Evolutionary conservation across 2,797 vertebrate genomes (phyloP), one percentile per base, ranked within the genome.

Genomic region (Hyperoplus immaculatus): DNA sequence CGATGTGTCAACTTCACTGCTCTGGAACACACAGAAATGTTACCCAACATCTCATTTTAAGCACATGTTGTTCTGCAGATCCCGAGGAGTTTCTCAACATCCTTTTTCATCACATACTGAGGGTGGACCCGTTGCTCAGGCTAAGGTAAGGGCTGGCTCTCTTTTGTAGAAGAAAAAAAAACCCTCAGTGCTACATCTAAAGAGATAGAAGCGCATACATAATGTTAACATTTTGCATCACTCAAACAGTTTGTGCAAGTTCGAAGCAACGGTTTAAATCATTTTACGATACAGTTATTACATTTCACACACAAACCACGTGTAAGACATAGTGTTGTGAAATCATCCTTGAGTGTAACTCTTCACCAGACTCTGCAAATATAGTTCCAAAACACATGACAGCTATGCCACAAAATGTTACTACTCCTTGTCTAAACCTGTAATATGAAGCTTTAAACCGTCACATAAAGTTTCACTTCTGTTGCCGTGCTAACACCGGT

Each of bases 61-160:
- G 38, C 21, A 51, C 10, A 15, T 81, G 39, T 73, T 88, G 9
- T 68, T 2, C 71, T 84, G 49, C 90, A 99, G 98, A 99, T 95
- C 98, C 98, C 2, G 98, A 99, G 85, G 98, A 99, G 92, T 99
- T 99, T 90, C 95, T 99, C 82, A 99, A 98, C 88, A 99, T 99
- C 81, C 95, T 99, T 78, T 99, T 99, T 91, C 97, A 99, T 92
- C 98, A 99, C 92, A 99, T 99, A 92, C 92, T 99, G 78, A 96
- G 98, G 87, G 98, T 99, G 65, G 98, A 99, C 72, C 98, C 98
- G 0, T 92, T 99, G 78, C 93, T 99, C 87, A 99, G 97, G 92
- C 96, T 99, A 91, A 97, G 98, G 98, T 99, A 95, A 95, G 83
- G 7, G 18, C 7, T 12, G 16, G 14, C 4, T 41, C 8, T 39